A percentile compares a stretch with the other conserved stretches of the same genome.
These are phyloP conservation scores for Barbus barbus DNA, from an alignment of 2,113 vertebrate genomes.

Conservation along the genomic window DNA sequence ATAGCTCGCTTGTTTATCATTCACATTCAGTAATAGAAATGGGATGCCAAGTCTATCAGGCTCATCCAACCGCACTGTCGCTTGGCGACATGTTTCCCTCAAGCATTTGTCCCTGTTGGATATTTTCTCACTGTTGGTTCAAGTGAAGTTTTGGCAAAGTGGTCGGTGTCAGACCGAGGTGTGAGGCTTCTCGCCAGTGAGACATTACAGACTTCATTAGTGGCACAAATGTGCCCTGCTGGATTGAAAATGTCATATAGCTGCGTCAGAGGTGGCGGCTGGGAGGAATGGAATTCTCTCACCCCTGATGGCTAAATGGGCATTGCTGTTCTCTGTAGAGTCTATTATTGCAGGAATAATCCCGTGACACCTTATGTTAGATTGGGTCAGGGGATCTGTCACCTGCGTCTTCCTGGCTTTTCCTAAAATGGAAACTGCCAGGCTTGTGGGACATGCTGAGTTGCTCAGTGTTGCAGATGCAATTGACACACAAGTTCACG, in stretches of 20 bases:
- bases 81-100: conserved; percentile 50
- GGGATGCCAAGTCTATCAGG: conserved; percentile 19
- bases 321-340: conserved; percentile 34
- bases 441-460: background rate
- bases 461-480: background rate
- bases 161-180: conserved; percentile 52
- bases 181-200: conserved; percentile 50
- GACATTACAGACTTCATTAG: conserved; percentile 51
- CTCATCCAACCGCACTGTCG: conserved; percentile 36
- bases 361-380: conserved; percentile 5
- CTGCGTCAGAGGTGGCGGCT: conserved; percentile 36
- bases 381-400: background rate
- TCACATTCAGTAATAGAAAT: conserved; percentile 20
- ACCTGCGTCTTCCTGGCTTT: background rate
- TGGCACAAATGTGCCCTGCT: conserved; percentile 29
- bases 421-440: background rate
- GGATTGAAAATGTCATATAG: conserved; percentile 47
- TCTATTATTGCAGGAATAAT: conserved; percentile 20
- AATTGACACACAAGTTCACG: background rate
- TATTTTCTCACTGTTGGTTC: conserved; percentile 54
- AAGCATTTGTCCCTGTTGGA: conserved; percentile 57
- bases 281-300: conserved; percentile 38
- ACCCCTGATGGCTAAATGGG: conserved; percentile 35
- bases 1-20: conserved; percentile 15
- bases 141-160: conserved; percentile 49